These are phyloP conservation scores for Cantharis lateralis DNA, from an alignment of 2,888 invertebrate species.

Conservation along the genomic window DNA sequence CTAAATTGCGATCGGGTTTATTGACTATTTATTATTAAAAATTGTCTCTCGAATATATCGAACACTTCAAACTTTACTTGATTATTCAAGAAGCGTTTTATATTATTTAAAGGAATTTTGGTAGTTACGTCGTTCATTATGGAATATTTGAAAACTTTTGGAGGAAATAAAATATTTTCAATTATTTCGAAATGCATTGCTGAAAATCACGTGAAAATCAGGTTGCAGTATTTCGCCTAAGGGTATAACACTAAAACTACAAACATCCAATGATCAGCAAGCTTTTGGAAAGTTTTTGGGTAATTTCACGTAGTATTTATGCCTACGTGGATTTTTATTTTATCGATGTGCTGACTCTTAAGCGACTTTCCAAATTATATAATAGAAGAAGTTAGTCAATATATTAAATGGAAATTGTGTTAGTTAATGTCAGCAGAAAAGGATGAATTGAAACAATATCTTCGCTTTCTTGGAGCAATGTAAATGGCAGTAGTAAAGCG, in stretches of 20 bases:
- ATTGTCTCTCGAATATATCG: neutral
- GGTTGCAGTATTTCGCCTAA: neutral
- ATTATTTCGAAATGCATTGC: neutral
- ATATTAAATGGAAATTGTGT: neutral
- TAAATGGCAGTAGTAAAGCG: constrained; percentile 33
- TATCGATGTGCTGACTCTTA: neutral
- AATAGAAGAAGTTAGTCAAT: neutral
- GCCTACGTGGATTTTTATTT: neutral
- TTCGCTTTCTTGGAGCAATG: constrained; percentile 30
- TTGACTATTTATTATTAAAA: neutral
- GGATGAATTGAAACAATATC: constrained; percentile 31
- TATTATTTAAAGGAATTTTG: neutral
- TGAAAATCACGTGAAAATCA: neutral
- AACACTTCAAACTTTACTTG: neutral
- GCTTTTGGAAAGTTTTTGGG: neutral
- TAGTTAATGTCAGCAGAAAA: constrained; percentile 2
- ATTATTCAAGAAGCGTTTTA: neutral
- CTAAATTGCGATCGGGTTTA: neutral
- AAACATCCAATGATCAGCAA: neutral
- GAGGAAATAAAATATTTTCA: neutral
- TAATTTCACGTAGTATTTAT: neutral
- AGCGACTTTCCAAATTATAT: neutral
- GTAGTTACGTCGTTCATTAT: neutral
- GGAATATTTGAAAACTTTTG: neutral
- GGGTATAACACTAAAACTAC: neutral